Percentiles rank a stretch among this genome's conserved stretches.
phyloP scores from a whole-genome alignment of 2,888 invertebrate genomes.

The Thecophora atra region DNA sequence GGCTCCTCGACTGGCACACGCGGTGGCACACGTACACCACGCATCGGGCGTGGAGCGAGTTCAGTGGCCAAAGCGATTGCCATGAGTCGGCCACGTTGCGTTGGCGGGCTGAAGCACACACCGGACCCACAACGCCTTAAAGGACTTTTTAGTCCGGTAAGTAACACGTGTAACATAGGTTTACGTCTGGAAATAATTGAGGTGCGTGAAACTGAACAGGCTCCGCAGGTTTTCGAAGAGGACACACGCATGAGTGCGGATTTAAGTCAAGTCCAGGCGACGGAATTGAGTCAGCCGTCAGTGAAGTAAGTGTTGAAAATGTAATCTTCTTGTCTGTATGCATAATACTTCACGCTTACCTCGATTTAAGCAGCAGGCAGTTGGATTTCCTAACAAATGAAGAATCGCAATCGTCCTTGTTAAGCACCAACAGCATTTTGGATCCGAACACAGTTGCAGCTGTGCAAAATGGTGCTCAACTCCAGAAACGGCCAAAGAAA shows the following conservation, averaged over 20 bases:
- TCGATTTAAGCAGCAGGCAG: conserved; percentile 54
- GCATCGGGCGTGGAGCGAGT: conserved; percentile 61
- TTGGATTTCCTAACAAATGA: conserved; percentile 66
- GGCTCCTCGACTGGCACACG: conserved; percentile 51
- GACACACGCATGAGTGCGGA: conserved; percentile 82
- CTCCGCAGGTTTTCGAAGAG: conserved; percentile 74
- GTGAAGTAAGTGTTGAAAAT: conserved; percentile 52
- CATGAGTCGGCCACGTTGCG: conserved; percentile 58
- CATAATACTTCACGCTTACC: neutral
- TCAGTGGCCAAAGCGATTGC: conserved; percentile 59
- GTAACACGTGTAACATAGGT: conserved; percentile 39
- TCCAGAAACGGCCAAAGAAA: conserved; percentile 65
- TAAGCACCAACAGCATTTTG: conserved; percentile 70
- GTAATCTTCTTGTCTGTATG: neutral
- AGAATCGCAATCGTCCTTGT: conserved; percentile 85
- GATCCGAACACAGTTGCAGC: conserved; percentile 56
- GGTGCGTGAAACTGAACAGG: conserved; percentile 40
- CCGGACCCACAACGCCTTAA: conserved; percentile 62
- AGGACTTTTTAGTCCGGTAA: conserved; percentile 63
- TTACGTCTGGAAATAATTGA: no score
- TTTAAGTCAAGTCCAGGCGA: conserved; percentile 54
- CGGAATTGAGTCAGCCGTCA: conserved; percentile 45
- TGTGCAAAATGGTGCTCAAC: conserved; percentile 47
- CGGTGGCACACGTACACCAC: conserved; percentile 47
- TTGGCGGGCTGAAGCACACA: conserved; percentile 62